Percentiles rank a stretch among this genome's conserved stretches.
Evolutionary conservation across 1,140 invertebrate genomes (phyloP).

Genomic region (Solen grandis): DNA sequence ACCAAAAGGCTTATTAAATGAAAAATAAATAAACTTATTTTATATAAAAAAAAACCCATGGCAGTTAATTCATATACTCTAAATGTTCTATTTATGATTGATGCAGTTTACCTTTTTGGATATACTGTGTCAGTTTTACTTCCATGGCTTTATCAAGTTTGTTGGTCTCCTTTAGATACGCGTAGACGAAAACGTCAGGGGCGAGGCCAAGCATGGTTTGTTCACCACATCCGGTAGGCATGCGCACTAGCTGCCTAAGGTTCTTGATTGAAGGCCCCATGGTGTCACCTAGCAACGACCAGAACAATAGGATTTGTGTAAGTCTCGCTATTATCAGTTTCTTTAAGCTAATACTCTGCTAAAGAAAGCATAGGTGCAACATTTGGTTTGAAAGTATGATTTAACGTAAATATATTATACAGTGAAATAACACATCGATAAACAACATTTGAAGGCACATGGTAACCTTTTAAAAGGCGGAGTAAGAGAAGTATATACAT

Average conservation of each 20-base stretch:
- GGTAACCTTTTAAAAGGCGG: no score
- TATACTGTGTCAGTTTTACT: constrained; percentile 86
- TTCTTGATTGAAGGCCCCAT: constrained; percentile 68
- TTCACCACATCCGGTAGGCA: constrained; percentile 95
- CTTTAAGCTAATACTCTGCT: no score
- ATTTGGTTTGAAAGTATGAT: no score
- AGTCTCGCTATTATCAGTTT: no score
- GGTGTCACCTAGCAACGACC: constrained; percentile 71
- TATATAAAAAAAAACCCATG: background rate
- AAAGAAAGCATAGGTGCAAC: no score
- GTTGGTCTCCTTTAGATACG: constrained; percentile 88
- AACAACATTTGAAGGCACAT: no score
- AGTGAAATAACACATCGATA: no score
- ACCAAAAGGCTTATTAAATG: background rate
- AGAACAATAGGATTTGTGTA: no score
- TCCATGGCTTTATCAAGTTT: constrained; percentile 86
- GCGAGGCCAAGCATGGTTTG: constrained; percentile 96
- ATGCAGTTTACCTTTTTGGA: constrained; percentile 86
- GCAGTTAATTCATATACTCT: background rate
- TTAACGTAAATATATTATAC: no score
- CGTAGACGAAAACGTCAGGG: constrained; percentile 91
- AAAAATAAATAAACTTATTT: background rate
- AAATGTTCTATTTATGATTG: background rate
- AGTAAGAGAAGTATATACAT: no score
- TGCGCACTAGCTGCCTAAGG: constrained; percentile 84